phyloP scores from a whole-genome alignment of 2,888 invertebrate genomes.

The Pseudococcus longispinus region DNA sequence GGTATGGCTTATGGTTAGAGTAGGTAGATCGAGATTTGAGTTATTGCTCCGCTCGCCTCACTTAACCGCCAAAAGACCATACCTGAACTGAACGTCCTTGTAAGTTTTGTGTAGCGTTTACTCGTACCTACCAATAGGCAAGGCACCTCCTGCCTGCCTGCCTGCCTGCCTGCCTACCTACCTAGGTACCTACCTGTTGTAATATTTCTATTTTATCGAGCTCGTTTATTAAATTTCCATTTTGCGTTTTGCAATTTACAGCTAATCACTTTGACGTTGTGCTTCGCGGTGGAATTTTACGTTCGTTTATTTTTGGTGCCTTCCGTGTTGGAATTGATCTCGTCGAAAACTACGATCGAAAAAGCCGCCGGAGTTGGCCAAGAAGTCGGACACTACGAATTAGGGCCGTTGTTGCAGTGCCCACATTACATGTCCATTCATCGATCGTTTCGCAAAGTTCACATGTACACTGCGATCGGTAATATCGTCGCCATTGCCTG shows the following conservation, averaged over 20 bases:
- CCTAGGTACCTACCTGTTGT: neutral
- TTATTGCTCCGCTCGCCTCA: too few species aligned
- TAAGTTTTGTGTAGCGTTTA: too few species aligned
- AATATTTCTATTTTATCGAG: too few species aligned
- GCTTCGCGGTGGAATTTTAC: conserved; percentile 76
- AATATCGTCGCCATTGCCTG: conserved; percentile 76
- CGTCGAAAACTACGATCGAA: conserved; percentile 78
- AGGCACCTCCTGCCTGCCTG: too few species aligned
- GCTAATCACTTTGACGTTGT: conserved; percentile 71
- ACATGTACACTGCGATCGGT: conserved; percentile 80
- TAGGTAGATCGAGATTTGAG: too few species aligned
- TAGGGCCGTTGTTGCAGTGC: conserved; percentile 76
- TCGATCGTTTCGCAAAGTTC: conserved; percentile 76
- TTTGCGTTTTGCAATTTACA: conserved; percentile 62
- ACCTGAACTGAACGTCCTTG: too few species aligned
- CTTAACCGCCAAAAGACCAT: too few species aligned
- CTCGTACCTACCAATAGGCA: too few species aligned
- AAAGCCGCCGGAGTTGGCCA: conserved; percentile 72
- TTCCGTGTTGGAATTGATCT: conserved; percentile 76
- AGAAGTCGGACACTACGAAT: conserved; percentile 77
- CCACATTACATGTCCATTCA: conserved; percentile 81
- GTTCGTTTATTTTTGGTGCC: conserved; percentile 80
- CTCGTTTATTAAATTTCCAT: too few species aligned
- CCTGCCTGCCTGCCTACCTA: too few species aligned
- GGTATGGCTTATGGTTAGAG: too few species aligned